phyloP scores from a whole-genome alignment of 2,113 vertebrate genomes.

The Terrapene triunguis region DNA sequence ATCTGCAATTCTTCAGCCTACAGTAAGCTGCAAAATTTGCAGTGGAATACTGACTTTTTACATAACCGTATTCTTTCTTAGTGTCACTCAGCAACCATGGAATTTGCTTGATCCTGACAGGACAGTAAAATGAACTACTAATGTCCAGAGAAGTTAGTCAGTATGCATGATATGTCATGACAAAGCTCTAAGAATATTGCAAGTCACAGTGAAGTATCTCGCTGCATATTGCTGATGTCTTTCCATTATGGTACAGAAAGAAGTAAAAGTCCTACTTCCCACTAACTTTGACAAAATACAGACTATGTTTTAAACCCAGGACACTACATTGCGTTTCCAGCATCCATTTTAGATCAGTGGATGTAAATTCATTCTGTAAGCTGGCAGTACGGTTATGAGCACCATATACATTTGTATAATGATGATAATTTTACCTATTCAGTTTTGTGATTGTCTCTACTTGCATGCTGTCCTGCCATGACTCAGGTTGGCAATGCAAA shows the following conservation, averaged over 20 bases:
- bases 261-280: fast-evolving
- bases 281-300: neutral
- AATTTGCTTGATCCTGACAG: neutral
- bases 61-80: neutral
- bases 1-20: neutral
- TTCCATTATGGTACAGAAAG: neutral
- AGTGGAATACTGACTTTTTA: neutral
- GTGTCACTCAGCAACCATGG: neutral
- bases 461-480: fast-evolving
- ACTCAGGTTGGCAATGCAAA: fast-evolving
- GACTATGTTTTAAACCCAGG: fast-evolving
- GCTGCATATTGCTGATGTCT: fast-evolving
- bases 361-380: neutral
- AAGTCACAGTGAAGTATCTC: neutral
- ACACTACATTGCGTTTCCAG: neutral
- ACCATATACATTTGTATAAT: fast-evolving
- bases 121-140: neutral
- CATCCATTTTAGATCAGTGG: neutral
- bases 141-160: neutral
- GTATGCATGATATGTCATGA: fast-evolving
- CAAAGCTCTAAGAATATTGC: neutral
- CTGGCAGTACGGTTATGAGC: fast-evolving
- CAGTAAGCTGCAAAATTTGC: neutral
- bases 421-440: neutral
- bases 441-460: neutral